phyloP scores from a whole-genome alignment of 2,113 vertebrate genomes.

The Raja brachyura region DNA sequence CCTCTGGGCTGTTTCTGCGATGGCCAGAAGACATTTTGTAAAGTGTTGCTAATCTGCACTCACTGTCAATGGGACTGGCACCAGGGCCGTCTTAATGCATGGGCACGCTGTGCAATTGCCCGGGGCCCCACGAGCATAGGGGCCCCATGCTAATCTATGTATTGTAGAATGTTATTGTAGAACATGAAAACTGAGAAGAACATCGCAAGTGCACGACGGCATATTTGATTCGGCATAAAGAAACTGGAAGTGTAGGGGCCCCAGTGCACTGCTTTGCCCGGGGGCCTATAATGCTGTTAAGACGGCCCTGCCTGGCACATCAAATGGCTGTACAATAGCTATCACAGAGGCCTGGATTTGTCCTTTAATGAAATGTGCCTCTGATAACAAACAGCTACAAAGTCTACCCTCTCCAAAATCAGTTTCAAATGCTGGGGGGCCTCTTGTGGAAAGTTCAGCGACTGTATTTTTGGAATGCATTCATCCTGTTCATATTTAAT shows the following conservation, averaged over 20 bases:
- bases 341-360: neutral
- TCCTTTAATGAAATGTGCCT: neutral
- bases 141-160: too few species aligned
- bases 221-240: too few species aligned
- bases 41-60: neutral
- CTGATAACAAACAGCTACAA: neutral
- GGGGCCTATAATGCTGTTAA: too few species aligned
- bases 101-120: too few species aligned
- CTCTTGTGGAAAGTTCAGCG: neutral
- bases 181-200: too few species aligned
- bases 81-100: too few species aligned
- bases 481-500: neutral
- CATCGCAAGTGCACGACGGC: too few species aligned
- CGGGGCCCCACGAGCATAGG: too few species aligned
- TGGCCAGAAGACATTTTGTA: neutral
- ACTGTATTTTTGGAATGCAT: neutral
- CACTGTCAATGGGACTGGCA: neutral
- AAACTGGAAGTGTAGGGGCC: too few species aligned
- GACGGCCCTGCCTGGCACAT: too few species aligned
- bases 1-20: neutral
- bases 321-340: neutral
- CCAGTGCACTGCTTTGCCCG: too few species aligned
- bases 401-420: neutral
- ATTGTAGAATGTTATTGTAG: too few species aligned
- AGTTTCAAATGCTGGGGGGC: neutral